phyloP scores from a whole-genome alignment of 2,888 invertebrate genomes.

The Chesias legatella region DNA sequence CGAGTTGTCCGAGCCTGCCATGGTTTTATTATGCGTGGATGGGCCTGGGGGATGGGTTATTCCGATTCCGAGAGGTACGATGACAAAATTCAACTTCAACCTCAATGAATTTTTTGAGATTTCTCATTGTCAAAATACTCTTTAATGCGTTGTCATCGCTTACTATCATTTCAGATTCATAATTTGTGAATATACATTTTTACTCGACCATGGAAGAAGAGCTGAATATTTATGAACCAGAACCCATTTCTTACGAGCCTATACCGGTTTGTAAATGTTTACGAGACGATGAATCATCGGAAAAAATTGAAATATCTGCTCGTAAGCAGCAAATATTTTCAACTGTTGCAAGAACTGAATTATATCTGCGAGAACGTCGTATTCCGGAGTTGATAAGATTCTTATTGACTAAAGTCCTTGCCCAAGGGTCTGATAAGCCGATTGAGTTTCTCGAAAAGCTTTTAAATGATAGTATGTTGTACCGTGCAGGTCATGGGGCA shows the following conservation, averaged over 20 bases:
- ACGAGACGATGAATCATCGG: conserved; percentile 31
- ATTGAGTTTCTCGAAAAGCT: conserved; percentile 48
- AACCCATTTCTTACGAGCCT: conserved; percentile 21
- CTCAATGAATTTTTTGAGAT: too few species aligned
- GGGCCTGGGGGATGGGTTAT: too few species aligned
- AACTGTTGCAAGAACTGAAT: conserved; percentile 53
- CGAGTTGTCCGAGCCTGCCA: too few species aligned
- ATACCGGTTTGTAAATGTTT: conserved; percentile 51
- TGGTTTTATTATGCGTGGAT: too few species aligned
- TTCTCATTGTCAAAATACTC: too few species aligned
- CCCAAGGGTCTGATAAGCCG: conserved; percentile 45
- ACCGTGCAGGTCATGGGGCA: conserved; percentile 57
- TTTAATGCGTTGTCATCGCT: too few species aligned
- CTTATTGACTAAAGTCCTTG: conserved; percentile 56
- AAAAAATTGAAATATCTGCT: conserved; percentile 37
- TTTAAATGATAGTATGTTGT: conserved; percentile 64
- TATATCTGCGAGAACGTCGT: conserved; percentile 58
- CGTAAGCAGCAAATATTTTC: conserved; percentile 49
- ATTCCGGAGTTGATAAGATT: conserved; percentile 64
- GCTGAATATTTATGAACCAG: conserved; percentile 15
- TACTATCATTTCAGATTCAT: too few species aligned
- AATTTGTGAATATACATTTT: too few species aligned
- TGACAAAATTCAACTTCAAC: too few species aligned
- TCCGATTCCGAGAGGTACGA: too few species aligned
- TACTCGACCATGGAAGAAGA: conserved; percentile 23